phyloP scores from a whole-genome alignment of 1,140 invertebrate genomes.

The Megalopta genalis region DNA sequence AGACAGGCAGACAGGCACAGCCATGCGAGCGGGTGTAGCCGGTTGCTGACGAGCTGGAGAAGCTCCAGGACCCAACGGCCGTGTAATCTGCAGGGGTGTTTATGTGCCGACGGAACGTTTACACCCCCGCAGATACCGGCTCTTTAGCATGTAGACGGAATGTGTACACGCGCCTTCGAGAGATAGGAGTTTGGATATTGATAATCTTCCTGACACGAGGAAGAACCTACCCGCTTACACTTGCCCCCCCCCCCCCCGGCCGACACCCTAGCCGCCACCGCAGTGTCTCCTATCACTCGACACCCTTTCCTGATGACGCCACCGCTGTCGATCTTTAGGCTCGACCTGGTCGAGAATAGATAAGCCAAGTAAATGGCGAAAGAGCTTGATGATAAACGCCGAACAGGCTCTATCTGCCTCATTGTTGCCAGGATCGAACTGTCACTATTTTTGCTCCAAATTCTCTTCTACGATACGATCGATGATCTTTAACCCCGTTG shows the following conservation, averaged over 20 bases:
- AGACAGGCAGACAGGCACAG: too few relatives aligned
- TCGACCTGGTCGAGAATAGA: slow-evolving; percentile 58
- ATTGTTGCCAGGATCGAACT: not conserved
- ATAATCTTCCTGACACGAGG: slow-evolving; percentile 69
- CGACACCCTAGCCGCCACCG: not conserved
- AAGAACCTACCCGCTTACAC: slow-evolving; percentile 48
- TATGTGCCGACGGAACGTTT: slow-evolving; percentile 60
- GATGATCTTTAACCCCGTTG: too few relatives aligned
- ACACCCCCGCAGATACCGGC: slow-evolving; percentile 61
- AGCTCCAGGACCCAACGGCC: slow-evolving; percentile 32
- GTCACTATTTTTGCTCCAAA: not conserved
- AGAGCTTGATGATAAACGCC: slow-evolving; percentile 38
- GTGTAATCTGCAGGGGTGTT: slow-evolving; percentile 60
- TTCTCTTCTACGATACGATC: not conserved
- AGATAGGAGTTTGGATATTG: slow-evolving; percentile 72
- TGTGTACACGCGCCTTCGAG: slow-evolving; percentile 50
- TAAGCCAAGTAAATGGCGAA: slow-evolving; percentile 59
- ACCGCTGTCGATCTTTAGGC: slow-evolving; percentile 53
- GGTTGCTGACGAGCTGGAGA: slow-evolving; percentile 18
- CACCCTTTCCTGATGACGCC: slow-evolving; percentile 46
- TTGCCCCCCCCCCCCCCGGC: not conserved
- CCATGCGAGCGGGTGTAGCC: not conserved
- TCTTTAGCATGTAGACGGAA: slow-evolving; percentile 53
- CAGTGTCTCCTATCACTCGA: slow-evolving; percentile 2
- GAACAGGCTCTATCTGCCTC: not conserved